Conservation (phyloP, 2,113 vertebrate genomes). For the Catharus bicknelli region DNA sequence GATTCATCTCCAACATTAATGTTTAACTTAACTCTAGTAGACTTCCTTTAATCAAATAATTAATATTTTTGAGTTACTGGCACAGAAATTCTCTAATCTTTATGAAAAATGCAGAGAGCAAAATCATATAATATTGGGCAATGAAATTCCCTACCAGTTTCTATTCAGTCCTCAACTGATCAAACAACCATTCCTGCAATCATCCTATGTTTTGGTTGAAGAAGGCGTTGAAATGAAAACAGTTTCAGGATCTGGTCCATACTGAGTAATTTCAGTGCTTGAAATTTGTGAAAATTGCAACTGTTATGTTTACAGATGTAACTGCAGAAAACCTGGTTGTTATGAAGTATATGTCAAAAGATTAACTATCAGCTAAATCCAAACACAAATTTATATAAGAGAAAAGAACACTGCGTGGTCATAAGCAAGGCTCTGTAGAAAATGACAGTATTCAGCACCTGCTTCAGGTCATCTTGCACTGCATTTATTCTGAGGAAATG, state of each 20-base stretch:
- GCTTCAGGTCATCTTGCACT: background rate
- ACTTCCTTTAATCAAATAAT: background rate
- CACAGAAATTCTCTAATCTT: background rate
- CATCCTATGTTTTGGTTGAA: background rate
- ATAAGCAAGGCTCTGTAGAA: background rate
- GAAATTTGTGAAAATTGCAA: background rate
- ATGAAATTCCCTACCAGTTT: background rate
- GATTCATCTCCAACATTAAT: background rate
- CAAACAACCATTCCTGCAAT: background rate
- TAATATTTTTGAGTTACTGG: background rate
- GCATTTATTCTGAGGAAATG: background rate
- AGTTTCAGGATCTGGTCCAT: background rate
- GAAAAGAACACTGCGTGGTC: background rate
- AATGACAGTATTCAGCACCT: background rate
- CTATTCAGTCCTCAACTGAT: background rate
- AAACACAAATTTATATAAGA: background rate
- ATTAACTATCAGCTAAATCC: background rate
- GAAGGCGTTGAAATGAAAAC: background rate
- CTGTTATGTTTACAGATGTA: background rate
- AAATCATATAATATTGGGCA: background rate
- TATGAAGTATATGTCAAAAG: background rate
- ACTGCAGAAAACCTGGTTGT: background rate
- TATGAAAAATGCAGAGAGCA: background rate
- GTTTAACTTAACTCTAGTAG: background rate
- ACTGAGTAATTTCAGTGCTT: background rate